Evolutionary conservation across 1,140 invertebrate species (phyloP).

Genomic region (Stratiolaelaps scimitus): DNA sequence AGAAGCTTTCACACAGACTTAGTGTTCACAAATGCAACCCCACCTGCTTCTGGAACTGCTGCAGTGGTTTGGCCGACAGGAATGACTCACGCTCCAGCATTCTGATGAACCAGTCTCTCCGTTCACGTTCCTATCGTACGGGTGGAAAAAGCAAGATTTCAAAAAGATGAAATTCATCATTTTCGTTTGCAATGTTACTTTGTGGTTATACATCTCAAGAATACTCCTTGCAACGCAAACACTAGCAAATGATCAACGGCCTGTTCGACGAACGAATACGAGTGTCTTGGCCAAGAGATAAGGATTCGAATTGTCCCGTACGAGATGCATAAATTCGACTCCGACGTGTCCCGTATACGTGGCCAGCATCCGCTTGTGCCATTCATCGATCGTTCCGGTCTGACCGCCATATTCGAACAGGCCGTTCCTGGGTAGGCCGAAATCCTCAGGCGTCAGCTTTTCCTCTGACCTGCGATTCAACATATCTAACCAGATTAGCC

Average conservation of each 20-base stretch:
- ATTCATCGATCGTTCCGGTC: slow-evolving; percentile 15
- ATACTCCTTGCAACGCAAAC: too few relatives aligned
- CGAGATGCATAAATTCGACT: slow-evolving; percentile 15
- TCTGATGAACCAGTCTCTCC: slow-evolving; percentile 15
- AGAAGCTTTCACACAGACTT: too few relatives aligned
- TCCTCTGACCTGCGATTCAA: not conserved
- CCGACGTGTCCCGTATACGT: slow-evolving; percentile 5
- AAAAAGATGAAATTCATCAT: not conserved
- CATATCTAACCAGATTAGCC: not conserved
- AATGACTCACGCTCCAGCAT: not conserved
- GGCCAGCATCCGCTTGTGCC: slow-evolving; percentile 8
- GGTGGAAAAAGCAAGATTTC: not conserved
- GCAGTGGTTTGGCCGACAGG: not conserved
- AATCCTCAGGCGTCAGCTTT: slow-evolving; percentile 4
- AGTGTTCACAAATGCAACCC: too few relatives aligned
- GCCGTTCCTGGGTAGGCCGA: not conserved
- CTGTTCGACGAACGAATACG: too few relatives aligned
- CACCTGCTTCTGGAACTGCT: slow-evolving; percentile 11
- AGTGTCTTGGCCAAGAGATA: not conserved
- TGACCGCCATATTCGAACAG: slow-evolving; percentile 14
- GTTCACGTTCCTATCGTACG: not conserved
- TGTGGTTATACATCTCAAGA: too few relatives aligned
- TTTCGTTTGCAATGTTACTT: not conserved
- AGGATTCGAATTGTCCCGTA: not conserved
- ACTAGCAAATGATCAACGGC: too few relatives aligned